These are phyloP conservation scores for Holothuria scabra DNA, from an alignment of 53 echinoderm and acorn worm genomes.

Conservation along the genomic window DNA sequence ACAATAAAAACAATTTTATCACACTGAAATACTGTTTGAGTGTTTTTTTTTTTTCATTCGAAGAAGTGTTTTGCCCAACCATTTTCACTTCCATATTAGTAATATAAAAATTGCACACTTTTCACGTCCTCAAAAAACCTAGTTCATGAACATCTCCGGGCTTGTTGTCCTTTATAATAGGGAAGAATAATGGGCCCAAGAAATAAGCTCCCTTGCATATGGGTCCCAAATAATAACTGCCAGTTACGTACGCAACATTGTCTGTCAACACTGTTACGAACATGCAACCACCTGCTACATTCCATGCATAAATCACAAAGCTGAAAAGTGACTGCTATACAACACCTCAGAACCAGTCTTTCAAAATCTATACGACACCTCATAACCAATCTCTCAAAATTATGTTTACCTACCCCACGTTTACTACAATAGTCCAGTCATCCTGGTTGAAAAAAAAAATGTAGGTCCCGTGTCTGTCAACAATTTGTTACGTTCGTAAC, in stretches of 20 bases:
- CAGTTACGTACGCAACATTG: conserved; percentile 5
- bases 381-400: neutral
- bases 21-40: conserved; percentile 22
- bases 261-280: conserved; percentile 10
- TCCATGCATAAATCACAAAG: conserved; percentile 3
- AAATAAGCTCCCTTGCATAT: conserved; percentile 13
- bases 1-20: conserved; percentile 26
- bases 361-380: conserved; percentile 1
- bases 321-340: neutral
- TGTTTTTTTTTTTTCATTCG: neutral
- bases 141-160: neutral
- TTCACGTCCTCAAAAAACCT: conserved; percentile 19
- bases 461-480: no score
- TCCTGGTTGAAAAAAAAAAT: no score
- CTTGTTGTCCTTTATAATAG: neutral
- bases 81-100: conserved; percentile 21
- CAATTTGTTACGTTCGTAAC: no score
- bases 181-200: neutral
- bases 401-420: neutral
- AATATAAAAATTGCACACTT: conserved; percentile 26
- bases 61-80: conserved; percentile 21
- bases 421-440: neutral
- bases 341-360: neutral
- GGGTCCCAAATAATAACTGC: conserved; percentile 4
- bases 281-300: conserved; percentile 9